phyloP scores from a whole-genome alignment of 30 jellyfish, hydroid and myxozoan species.

The Nemopilema nomurai region DNA sequence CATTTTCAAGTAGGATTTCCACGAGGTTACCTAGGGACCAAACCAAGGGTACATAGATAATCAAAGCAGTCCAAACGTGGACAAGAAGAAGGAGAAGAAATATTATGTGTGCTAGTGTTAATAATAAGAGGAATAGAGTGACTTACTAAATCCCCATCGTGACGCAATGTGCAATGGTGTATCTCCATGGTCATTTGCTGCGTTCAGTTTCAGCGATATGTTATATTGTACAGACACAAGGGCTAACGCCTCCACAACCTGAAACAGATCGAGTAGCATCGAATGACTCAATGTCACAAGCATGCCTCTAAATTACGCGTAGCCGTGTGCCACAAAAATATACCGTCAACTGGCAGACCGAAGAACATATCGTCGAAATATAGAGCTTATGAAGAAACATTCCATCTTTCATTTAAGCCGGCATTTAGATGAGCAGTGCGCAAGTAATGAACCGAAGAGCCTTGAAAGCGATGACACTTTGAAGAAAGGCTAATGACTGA shows the following conservation, averaged over 20 bases:
- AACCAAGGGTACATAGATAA: neutral
- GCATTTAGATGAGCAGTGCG: too few relatives aligned
- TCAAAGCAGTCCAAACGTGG: too few relatives aligned
- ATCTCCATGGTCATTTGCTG: conserved; percentile 88
- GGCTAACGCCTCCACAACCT: conserved; percentile 65
- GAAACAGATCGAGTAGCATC: neutral
- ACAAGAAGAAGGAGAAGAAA: neutral
- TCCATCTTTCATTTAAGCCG: too few relatives aligned
- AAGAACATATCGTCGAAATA: too few relatives aligned
- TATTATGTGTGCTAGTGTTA: neutral
- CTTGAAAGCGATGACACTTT: too few relatives aligned
- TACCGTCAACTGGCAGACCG: too few relatives aligned
- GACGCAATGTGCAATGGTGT: conserved; percentile 93
- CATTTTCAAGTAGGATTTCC: conserved; percentile 68
- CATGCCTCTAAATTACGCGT: too few relatives aligned
- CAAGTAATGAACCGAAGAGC: too few relatives aligned
- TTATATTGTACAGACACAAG: conserved; percentile 19
- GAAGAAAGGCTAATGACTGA: too few relatives aligned
- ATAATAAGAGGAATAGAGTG: neutral
- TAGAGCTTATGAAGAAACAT: too few relatives aligned
- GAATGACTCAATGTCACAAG: neutral
- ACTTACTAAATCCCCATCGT: conserved; percentile 97
- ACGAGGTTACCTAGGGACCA: conserved; percentile 72
- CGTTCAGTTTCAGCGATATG: conserved; percentile 48
- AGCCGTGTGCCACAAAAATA: too few relatives aligned